Evolutionary conservation across 2,888 invertebrate genomes (phyloP), one percentile per base, ranked within the genome.

Genomic region (Thumatha senex): DNA sequence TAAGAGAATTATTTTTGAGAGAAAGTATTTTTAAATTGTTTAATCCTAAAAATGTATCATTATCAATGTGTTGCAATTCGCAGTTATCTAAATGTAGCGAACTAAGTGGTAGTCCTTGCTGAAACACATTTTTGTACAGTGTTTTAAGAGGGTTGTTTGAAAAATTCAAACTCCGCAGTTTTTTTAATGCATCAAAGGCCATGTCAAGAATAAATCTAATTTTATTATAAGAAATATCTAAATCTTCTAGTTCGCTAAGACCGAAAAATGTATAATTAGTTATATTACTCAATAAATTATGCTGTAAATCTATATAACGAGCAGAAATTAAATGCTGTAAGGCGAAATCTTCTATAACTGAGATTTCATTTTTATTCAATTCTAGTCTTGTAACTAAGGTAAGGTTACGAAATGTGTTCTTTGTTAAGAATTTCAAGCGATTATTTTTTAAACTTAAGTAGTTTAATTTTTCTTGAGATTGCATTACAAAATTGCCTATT

Each of bases 391-490:
- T 95, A 50, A 97, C 93, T 53, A 94, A 92, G 30, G 94, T 92
- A 44, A 97, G 89, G 78, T 97, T 96, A 36, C 93, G 93, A 76
- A 98, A 97, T 18, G 96, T 87, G 7, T 93, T 93, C 40, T 93
- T 93, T 46, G 95, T 94, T 40, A 98, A 89, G 63, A 94, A 93
- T 51, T 93, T 94, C 42, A 98, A 82, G 63, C 94, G 92, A 80
- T 98, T 98, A 79, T 95, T 94, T 50, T 95, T 95, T 55, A 98
- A 87, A 94, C 95, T 96, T 91, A 98, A 93, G 59, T 96, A 95
- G 76, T 95, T 95, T 13, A 97, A 94, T 71, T 95, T 95, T n/a
- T 95, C 94, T 82, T 97, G 96, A 14, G 94, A 94, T 15, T 94
- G 92, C 48, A 97, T 93, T 18, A 96, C 95, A 72, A 95, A 94